Conservation (phyloP, 2,113 vertebrate genomes). For the Misgurnus anguillicaudatus region DNA sequence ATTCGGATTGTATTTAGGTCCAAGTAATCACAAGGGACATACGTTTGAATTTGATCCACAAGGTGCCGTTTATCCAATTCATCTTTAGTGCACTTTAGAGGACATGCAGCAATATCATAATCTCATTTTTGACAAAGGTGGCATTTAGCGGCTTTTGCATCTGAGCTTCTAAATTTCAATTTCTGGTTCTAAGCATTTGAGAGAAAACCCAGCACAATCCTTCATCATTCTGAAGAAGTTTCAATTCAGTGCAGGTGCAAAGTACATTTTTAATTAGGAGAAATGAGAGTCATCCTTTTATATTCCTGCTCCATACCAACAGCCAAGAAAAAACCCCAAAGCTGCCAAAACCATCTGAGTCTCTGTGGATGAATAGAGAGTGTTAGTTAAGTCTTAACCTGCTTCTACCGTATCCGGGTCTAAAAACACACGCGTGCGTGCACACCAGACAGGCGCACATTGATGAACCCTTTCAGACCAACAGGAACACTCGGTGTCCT, state of each 20-base stretch:
- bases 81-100: too few species aligned
- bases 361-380: conserved; percentile 4
- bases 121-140: too few species aligned
- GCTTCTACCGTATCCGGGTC: neutral
- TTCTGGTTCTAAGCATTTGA: neutral
- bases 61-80: too few species aligned
- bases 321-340: conserved; percentile 23
- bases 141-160: too few species aligned
- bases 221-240: neutral
- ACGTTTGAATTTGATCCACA: too few species aligned
- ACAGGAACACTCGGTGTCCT: neutral
- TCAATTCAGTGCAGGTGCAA: conserved; percentile 16
- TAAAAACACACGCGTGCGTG: neutral
- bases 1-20: too few species aligned
- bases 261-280: conserved; percentile 24
- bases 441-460: neutral
- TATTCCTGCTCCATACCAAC: neutral
- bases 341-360: conserved; percentile 1
- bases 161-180: too few species aligned
- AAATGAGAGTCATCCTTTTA: conserved; percentile 3
- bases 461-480: neutral
- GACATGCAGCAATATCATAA: too few species aligned
- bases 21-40: too few species aligned
- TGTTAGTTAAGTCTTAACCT: conserved; percentile 20
- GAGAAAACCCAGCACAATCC: neutral